These are phyloP conservation scores for Pteronura brasiliensis DNA, from an alignment of 2,113 vertebrate species.

Conservation along the genomic window DNA sequence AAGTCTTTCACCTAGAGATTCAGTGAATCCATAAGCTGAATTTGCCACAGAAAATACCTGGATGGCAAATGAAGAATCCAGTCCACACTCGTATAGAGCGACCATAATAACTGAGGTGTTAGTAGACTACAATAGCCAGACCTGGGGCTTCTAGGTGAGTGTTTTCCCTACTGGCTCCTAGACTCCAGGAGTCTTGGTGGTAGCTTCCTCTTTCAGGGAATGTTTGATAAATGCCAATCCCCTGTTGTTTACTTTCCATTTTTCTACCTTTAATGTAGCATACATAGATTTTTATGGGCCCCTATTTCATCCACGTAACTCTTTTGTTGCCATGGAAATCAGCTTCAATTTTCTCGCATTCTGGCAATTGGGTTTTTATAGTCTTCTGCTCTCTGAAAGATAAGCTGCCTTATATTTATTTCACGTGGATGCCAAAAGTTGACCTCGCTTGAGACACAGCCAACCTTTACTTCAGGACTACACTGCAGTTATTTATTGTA, in stretches of 20 bases:
- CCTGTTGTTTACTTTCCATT: conserved; percentile 82
- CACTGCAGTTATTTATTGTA: conserved; percentile 72
- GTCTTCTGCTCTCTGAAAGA: conserved; percentile 85
- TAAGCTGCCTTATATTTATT: conserved; percentile 85
- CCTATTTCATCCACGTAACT: conserved; percentile 84
- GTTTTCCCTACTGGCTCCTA: background rate
- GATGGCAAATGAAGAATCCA: background rate
- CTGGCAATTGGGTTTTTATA: conserved; percentile 87
- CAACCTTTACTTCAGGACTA: conserved; percentile 78
- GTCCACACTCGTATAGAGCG: accelerated
- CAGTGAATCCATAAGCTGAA: background rate
- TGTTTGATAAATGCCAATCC: conserved; percentile 74
- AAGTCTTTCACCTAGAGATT: background rate
- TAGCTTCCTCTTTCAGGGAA: background rate
- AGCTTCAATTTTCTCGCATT: conserved; percentile 85
- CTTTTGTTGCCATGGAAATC: conserved; percentile 89
- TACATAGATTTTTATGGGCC: conserved; percentile 82
- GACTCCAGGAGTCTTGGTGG: background rate
- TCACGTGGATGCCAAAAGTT: conserved; percentile 78
- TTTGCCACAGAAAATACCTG: background rate
- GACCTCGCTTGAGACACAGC: conserved; percentile 73
- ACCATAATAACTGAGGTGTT: background rate
- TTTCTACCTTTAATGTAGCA: conserved; percentile 83
- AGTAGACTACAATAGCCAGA: background rate
- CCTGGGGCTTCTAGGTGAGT: background rate